Percentiles rank a stretch among this genome's conserved stretches.
Evolutionary conservation across 2,888 invertebrate genomes (phyloP).

Genomic region (Didymodactylos carnosus): DNA sequence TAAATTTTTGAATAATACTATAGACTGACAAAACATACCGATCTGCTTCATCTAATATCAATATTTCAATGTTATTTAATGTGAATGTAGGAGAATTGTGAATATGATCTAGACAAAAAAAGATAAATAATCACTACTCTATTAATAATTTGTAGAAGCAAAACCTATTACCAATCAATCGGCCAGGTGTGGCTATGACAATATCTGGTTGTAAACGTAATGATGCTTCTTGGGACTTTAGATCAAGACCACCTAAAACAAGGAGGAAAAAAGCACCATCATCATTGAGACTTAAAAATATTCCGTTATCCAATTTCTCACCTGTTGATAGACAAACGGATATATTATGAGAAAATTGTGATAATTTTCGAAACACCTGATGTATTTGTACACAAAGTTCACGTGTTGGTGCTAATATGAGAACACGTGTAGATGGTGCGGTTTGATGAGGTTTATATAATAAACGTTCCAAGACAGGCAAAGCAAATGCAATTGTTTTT

Average conservation of each 20-base stretch:
- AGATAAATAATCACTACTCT: too few relatives aligned
- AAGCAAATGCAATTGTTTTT: constrained; percentile 94
- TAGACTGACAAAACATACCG: constrained; percentile 22
- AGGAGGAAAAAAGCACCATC: too few relatives aligned
- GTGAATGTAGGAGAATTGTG: constrained; percentile 75
- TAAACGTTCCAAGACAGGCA: constrained; percentile 79
- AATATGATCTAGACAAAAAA: too few relatives aligned
- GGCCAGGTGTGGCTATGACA: constrained; percentile 91
- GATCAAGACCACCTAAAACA: constrained; percentile 37
- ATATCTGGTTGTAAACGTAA: constrained; percentile 70
- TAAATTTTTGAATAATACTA: constrained; percentile 6
- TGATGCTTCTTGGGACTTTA: constrained; percentile 39
- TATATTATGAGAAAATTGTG: constrained; percentile 59
- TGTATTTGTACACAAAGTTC: constrained; percentile 94
- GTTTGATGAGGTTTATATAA: constrained; percentile 56
- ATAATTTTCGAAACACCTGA: constrained; percentile 68
- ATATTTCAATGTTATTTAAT: constrained; percentile 58
- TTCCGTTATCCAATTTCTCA: neutral
- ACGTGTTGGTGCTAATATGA: constrained; percentile 83
- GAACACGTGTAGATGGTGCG: constrained; percentile 46
- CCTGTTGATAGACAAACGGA: constrained; percentile 25
- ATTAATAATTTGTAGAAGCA: too few relatives aligned
- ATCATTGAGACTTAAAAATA: neutral
- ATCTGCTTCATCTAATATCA: constrained; percentile 58
- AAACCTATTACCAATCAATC: too few relatives aligned